Conservation (phyloP, 2,113 vertebrate species). For the Oncorhynchus kisutch region DNA sequence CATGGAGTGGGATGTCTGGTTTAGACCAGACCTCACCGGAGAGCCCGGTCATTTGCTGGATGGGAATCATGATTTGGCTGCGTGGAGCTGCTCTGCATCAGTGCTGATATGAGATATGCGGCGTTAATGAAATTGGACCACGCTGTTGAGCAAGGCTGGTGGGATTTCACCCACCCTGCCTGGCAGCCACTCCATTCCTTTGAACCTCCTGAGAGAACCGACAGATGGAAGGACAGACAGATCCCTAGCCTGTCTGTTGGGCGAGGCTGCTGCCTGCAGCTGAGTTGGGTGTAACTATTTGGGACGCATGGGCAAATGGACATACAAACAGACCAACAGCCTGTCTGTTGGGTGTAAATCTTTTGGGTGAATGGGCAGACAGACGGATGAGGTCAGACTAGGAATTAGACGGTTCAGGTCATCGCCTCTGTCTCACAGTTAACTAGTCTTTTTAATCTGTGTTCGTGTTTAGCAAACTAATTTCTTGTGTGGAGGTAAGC, state of each 20-base stretch:
- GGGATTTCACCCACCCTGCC: constrained; percentile 3
- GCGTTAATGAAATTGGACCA: constrained; percentile 40
- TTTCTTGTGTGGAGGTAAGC: constrained; percentile 39
- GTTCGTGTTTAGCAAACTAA: constrained; percentile 32
- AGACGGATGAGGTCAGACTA: constrained; percentile 49
- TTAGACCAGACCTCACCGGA: not conserved
- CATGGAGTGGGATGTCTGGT: constrained; percentile 9
- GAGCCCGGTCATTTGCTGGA: constrained; percentile 43
- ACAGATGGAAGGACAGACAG: constrained; percentile 54
- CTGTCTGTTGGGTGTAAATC: constrained; percentile 45
- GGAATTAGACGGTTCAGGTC: constrained; percentile 52
- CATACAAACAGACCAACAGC: constrained; percentile 38
- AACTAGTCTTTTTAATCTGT: constrained; percentile 50
- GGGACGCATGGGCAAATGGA: constrained; percentile 33
- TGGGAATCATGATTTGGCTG: constrained; percentile 15
- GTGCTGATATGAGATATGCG: constrained; percentile 21
- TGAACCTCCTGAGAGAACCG: constrained; percentile 20
- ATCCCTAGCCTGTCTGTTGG: constrained; percentile 42
- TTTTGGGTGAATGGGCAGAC: too few relatives aligned
- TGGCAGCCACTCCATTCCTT: constrained; percentile 41
- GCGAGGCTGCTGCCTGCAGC: too few relatives aligned
- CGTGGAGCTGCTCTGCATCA: constrained; percentile 6
- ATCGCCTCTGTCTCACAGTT: constrained; percentile 16
- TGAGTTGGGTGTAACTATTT: too few relatives aligned
- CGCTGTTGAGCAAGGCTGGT: not conserved